Evolutionary conservation across 2,113 vertebrate genomes (phyloP).

Genomic region (Scolopax mira): DNA sequence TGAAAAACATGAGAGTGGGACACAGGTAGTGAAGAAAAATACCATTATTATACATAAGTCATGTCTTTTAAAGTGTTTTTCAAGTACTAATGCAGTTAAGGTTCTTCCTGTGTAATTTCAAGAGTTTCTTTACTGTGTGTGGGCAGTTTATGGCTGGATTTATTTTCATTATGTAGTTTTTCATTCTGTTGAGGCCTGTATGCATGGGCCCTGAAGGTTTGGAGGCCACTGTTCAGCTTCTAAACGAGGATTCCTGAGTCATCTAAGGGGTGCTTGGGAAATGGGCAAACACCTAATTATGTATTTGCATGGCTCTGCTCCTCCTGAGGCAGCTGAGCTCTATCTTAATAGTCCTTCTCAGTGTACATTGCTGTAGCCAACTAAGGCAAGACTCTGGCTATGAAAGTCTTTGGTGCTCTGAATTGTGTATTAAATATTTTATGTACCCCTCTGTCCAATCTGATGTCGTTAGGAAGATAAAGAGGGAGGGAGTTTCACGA

Average conservation of each 20-base stretch:
- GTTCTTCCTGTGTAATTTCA: neutral
- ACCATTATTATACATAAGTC: neutral
- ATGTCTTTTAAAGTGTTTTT: neutral
- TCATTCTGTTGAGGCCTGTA: neutral
- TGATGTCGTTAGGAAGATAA: neutral
- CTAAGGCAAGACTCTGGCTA: neutral
- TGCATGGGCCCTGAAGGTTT: fast-evolving
- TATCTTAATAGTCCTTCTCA: fast-evolving
- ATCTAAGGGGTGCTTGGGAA: neutral
- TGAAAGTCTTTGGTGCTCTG: neutral
- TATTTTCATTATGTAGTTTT: neutral
- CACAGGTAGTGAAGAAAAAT: neutral
- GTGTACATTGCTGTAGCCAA: neutral
- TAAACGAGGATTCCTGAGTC: fast-evolving
- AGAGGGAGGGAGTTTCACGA: neutral
- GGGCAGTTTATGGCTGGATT: neutral
- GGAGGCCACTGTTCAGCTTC: neutral
- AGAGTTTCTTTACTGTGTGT: neutral
- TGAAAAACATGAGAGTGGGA: neutral
- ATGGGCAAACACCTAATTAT: fast-evolving
- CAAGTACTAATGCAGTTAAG: neutral
- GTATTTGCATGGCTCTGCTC: too few relatives aligned
- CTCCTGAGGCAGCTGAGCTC: neutral
- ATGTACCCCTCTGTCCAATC: neutral
- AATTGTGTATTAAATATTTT: neutral